A percentile compares a stretch with the other conserved stretches of the same genome.
These are phyloP conservation scores for Euproctis similis DNA, from an alignment of 2,888 invertebrate genomes.

Conservation along the genomic window DNA sequence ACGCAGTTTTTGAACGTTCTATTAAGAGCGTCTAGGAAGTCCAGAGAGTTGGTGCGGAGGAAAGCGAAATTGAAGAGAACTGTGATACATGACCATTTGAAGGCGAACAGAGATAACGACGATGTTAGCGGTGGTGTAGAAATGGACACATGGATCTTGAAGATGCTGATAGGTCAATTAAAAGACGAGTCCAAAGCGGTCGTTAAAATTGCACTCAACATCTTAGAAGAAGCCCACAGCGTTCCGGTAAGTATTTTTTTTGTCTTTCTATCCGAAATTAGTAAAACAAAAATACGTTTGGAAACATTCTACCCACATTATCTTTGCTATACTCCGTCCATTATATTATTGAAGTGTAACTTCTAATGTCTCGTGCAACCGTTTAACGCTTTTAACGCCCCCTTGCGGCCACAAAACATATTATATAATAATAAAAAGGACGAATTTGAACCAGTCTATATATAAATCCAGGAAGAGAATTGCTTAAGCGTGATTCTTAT, in stretches of 20 bases:
- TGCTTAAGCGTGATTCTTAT: too few species aligned
- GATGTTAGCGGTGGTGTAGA: slow-evolving; percentile 59
- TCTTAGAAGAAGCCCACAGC: slow-evolving; percentile 95
- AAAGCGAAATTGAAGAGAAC: slow-evolving; percentile 60
- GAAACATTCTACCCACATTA: too few species aligned
- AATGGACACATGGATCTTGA: slow-evolving; percentile 91
- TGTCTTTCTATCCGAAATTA: too few species aligned
- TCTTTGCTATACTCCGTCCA: too few species aligned
- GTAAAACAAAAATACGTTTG: too few species aligned
- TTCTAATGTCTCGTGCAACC: too few species aligned
- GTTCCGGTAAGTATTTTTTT: slow-evolving; percentile 78
- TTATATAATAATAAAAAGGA: too few species aligned
- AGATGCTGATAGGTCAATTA: slow-evolving; percentile 88
- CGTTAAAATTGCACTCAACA: slow-evolving; percentile 85
- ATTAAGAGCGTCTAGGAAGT: slow-evolving; percentile 80
- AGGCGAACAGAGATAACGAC: slow-evolving; percentile 38
- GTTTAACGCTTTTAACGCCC: too few species aligned
- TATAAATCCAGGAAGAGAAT: too few species aligned
- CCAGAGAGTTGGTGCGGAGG: slow-evolving; percentile 55
- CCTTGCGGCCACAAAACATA: too few species aligned
- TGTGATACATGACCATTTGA: slow-evolving; percentile 43
- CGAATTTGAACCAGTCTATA: too few species aligned
- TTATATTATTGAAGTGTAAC: too few species aligned
- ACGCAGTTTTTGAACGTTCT: slow-evolving; percentile 93
- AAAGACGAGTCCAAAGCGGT: slow-evolving; percentile 89